A percentile compares a stretch with the other conserved stretches of the same genome.
phyloP scores from a whole-genome alignment of 2,888 invertebrate genomes.

The Geotrupes spiniger region DNA sequence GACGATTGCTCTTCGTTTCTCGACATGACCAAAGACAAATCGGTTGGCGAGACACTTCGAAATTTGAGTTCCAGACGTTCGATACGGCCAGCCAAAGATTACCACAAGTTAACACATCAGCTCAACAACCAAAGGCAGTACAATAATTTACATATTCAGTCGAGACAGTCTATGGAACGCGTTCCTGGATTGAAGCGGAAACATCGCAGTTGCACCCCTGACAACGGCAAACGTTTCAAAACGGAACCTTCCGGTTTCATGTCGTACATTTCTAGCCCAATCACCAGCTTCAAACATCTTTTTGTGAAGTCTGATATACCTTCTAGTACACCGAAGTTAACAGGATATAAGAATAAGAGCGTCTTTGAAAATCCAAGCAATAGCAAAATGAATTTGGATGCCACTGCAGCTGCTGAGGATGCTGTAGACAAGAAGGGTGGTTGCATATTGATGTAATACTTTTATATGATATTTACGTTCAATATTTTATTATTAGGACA shows the following conservation, averaged over 20 bases:
- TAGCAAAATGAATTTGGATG: slow-evolving; percentile 26
- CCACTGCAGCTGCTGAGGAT: slow-evolving; percentile 21
- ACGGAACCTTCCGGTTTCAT: slow-evolving; percentile 30
- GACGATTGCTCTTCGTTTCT: slow-evolving; percentile 32
- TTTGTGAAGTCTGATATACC: slow-evolving; percentile 31
- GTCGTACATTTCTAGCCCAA: slow-evolving; percentile 39
- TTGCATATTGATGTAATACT: slow-evolving; percentile 41
- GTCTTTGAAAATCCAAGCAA: slow-evolving; percentile 31
- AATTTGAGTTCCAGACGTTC: slow-evolving; percentile 28
- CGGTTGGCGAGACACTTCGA: slow-evolving; percentile 37
- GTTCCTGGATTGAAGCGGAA: slow-evolving; percentile 39
- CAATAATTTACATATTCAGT: slow-evolving; percentile 18
- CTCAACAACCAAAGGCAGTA: slow-evolving; percentile 20
- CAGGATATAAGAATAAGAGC: slow-evolving; percentile 39
- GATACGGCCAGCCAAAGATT: slow-evolving; percentile 21
- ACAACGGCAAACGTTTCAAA: slow-evolving; percentile 35
- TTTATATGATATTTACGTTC: not conserved
- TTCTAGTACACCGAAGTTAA: slow-evolving; percentile 43
- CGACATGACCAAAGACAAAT: slow-evolving; percentile 32
- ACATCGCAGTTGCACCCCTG: slow-evolving; percentile 34
- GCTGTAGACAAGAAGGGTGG: slow-evolving; percentile 17
- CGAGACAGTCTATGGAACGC: slow-evolving; percentile 34
- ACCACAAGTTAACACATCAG: slow-evolving; percentile 15
- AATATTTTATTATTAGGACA: slow-evolving; percentile 4
- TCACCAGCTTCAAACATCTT: slow-evolving; percentile 35